These are phyloP conservation scores for Mya arenaria DNA, from an alignment of 1,140 invertebrate species.

Conservation along the genomic window DNA sequence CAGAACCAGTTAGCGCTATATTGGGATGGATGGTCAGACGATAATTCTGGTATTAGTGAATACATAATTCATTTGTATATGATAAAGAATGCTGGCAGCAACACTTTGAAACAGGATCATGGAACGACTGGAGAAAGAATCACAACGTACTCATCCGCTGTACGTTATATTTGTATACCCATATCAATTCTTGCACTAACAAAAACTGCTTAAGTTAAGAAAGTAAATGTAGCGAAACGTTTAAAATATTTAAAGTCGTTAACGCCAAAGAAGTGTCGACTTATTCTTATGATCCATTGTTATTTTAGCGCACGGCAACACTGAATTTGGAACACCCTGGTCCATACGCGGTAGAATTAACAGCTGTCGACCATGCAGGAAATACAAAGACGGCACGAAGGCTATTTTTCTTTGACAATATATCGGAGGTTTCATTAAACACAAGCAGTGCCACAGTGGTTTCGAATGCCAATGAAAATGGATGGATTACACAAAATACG, in stretches of 20 bases:
- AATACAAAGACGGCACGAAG: constrained; percentile 7
- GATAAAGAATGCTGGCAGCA: too few species aligned
- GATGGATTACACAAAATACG: neutral
- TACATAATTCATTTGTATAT: too few species aligned
- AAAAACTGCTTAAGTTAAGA: neutral
- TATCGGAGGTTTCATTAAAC: neutral
- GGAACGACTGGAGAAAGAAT: neutral
- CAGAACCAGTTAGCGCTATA: neutral
- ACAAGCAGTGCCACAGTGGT: neutral
- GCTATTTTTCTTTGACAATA: constrained; percentile 17
- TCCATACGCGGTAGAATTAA: constrained; percentile 10
- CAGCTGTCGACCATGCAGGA: neutral
- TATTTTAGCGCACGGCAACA: neutral
- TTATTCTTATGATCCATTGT: neutral
- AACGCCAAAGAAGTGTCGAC: neutral
- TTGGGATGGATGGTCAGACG: neutral
- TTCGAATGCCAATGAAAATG: neutral
- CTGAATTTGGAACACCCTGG: neutral
- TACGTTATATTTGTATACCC: neutral
- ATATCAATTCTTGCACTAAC: neutral
- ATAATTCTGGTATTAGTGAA: neutral
- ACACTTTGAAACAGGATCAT: too few species aligned
- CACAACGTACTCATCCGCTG: neutral
- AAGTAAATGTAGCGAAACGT: neutral
- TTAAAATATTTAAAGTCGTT: neutral